phyloP scores from a whole-genome alignment of 2,797 vertebrate species.

The Salarias fasciatus region DNA sequence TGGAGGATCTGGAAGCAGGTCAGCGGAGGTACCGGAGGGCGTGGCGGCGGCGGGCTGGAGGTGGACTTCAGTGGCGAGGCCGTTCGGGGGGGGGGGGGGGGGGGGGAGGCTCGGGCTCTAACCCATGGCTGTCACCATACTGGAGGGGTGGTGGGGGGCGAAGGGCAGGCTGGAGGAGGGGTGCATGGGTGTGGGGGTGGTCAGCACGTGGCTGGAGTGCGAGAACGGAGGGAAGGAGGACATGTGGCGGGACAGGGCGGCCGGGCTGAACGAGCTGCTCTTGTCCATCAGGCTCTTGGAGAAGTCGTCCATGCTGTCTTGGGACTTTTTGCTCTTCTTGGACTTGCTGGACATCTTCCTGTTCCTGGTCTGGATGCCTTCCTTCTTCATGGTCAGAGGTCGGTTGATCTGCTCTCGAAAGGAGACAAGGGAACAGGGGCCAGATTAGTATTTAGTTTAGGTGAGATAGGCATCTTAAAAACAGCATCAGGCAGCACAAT shows the following conservation, averaged over 20 bases:
- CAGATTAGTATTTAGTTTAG: conserved; percentile 59
- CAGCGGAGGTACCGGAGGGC: conserved; percentile 60
- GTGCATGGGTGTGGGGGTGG: conserved; percentile 98
- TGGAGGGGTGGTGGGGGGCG: conserved; percentile 94
- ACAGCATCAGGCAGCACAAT: conserved; percentile 5
- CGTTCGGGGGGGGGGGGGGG: conserved; percentile 2
- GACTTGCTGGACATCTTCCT: conserved; percentile 99
- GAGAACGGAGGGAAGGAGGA: conserved; percentile 96
- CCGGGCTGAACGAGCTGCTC: conserved; percentile 93
- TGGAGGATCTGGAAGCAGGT: conserved; percentile 48
- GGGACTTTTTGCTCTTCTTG: conserved; percentile 99
- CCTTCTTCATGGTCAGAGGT: conserved; percentile 99
- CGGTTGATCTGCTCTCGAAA: conserved; percentile 95
- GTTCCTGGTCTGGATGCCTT: conserved; percentile 99
- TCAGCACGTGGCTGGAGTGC: conserved; percentile 97
- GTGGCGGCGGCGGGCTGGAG: conserved; percentile 15
- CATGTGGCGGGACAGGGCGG: conserved; percentile 97
- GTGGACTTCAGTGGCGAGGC: conserved; percentile 16
- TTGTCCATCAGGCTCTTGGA: conserved; percentile 94
- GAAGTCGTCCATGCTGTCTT: conserved; percentile 95
- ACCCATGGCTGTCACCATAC: conserved; percentile 99
- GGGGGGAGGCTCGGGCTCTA: too few relatives aligned
- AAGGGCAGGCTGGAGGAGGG: conserved; percentile 94
- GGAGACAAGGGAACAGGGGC: conserved; percentile 58
- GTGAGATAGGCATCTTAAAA: neutral